These are phyloP conservation scores for Antechinus stuartii DNA, from an alignment of 2,113 vertebrate species.

Conservation along the genomic window DNA sequence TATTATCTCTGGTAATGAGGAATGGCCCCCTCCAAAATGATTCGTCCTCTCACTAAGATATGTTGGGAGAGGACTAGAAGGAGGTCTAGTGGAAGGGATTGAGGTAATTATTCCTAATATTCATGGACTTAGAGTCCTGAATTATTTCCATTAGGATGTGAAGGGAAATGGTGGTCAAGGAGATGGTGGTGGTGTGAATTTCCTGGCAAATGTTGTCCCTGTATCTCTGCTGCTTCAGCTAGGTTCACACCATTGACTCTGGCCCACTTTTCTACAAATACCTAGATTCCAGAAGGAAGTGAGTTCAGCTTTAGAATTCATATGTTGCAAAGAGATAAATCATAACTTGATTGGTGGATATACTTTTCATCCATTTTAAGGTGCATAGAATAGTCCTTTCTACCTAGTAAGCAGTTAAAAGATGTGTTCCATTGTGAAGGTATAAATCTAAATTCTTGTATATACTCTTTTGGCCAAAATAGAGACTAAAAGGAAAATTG, in stretches of 20 bases:
- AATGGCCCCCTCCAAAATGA: background rate
- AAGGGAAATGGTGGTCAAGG: background rate
- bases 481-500: background rate
- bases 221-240: background rate
- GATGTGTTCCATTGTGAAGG: background rate
- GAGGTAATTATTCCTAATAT: background rate
- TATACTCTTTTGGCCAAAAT: background rate
- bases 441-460: background rate
- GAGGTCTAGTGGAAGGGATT: background rate
- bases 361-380: background rate
- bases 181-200: background rate
- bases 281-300: background rate
- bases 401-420: background rate
- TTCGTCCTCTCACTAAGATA: background rate
- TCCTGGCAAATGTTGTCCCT: background rate
- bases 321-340: background rate
- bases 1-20: background rate
- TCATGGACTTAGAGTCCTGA: background rate
- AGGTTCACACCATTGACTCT: background rate
- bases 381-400: background rate
- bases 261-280: background rate
- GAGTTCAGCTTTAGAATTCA: background rate
- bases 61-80: background rate
- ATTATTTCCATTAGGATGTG: background rate
- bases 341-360: background rate